These are phyloP conservation scores for Odobenus rosmarus DNA, from an alignment of 2,113 vertebrate species.

Conservation along the genomic window DNA sequence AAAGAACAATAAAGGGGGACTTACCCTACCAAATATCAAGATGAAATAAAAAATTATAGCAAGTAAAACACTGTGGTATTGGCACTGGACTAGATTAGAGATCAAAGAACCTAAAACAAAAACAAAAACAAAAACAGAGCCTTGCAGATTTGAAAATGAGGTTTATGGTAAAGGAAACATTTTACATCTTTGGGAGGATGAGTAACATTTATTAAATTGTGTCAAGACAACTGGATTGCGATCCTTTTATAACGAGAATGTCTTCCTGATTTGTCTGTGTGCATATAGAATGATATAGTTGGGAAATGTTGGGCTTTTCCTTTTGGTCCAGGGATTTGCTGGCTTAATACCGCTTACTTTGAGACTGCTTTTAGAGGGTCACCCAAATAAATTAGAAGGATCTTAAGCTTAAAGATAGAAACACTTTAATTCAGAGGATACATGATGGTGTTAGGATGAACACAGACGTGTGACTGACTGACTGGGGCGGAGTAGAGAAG, in stretches of 20 bases:
- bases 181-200: neutral
- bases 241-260: neutral
- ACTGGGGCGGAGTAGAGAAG: neutral
- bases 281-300: neutral
- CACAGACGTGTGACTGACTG: neutral
- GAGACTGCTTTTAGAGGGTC: neutral
- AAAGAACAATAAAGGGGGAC: neutral
- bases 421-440: neutral
- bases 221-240: neutral
- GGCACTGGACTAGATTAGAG: neutral
- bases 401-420: neutral
- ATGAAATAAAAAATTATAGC: neutral
- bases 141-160: neutral
- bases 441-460: neutral
- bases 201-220: slow-evolving; percentile 1
- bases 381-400: neutral
- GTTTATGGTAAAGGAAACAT: neutral
- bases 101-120: neutral
- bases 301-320: neutral
- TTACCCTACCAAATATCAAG: neutral
- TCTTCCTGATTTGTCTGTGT: neutral
- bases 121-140: neutral
- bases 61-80: neutral
- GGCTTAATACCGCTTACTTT: neutral
- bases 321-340: neutral